Conservation (phyloP, 1,140 invertebrate species). For the Trichonephila inaurata region DNA sequence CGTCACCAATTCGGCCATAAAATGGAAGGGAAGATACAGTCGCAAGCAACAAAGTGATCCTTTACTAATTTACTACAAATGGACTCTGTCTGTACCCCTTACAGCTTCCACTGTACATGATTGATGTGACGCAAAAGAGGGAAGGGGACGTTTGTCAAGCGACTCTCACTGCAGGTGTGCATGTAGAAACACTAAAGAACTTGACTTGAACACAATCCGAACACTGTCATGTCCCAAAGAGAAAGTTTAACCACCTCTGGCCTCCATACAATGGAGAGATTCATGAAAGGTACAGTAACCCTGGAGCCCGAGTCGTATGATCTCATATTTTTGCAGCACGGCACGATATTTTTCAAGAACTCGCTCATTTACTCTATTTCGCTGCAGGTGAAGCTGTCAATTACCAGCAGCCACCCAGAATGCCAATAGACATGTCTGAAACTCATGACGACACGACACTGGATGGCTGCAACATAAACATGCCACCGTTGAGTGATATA, state of each 20-base stretch:
- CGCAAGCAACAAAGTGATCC: neutral
- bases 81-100: neutral
- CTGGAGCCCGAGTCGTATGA: neutral
- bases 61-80: conserved; percentile 14
- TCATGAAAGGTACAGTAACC: conserved; percentile 65
- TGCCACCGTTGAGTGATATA: conserved; percentile 76
- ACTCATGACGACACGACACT: conserved; percentile 57
- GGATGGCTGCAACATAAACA: conserved; percentile 73
- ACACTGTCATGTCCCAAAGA: conserved; percentile 27
- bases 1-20: neutral
- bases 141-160: neutral
- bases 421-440: conserved; percentile 75
- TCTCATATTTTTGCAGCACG: conserved; percentile 65
- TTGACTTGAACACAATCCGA: conserved; percentile 40
- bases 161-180: conserved; percentile 59
- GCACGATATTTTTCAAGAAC: conserved; percentile 69
- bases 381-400: conserved; percentile 74
- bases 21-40: neutral
- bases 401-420: conserved; percentile 63
- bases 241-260: conserved; percentile 73
- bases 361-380: conserved; percentile 71
- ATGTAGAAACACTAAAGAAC: conserved; percentile 62
- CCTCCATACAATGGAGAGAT: conserved; percentile 11
- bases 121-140: neutral
- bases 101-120: neutral